Evolutionary conservation across 2,888 invertebrate genomes (phyloP).

Genomic region (Netelia inedita): DNA sequence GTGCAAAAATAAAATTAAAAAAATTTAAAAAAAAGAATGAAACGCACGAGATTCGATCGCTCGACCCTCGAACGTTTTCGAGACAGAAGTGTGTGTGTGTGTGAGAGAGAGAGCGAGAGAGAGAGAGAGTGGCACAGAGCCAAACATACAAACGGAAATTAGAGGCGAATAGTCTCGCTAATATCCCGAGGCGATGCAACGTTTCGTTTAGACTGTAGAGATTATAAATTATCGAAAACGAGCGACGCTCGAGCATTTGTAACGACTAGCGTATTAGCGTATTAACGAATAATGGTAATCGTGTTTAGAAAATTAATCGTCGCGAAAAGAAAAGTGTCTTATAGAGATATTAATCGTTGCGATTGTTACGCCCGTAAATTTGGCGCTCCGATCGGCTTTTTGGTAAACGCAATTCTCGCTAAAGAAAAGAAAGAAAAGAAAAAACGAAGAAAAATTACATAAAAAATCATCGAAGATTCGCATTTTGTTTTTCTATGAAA

Average conservation of each 20-base stretch:
- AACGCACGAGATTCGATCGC: too few relatives aligned
- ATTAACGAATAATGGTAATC: slow-evolving; percentile 50
- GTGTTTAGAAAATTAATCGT: slow-evolving; percentile 47
- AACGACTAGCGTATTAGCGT: slow-evolving; percentile 46
- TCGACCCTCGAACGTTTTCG: too few relatives aligned
- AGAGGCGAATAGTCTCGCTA: slow-evolving; percentile 55
- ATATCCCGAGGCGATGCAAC: background rate
- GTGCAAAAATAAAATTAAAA: too few relatives aligned
- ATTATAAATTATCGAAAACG: too few relatives aligned
- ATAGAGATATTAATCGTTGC: slow-evolving; percentile 54
- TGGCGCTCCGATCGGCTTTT: slow-evolving; percentile 11
- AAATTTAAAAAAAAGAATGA: too few relatives aligned
- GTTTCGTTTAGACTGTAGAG: too few relatives aligned
- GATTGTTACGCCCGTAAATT: slow-evolving; percentile 49
- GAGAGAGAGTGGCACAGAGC: too few relatives aligned
- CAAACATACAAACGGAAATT: background rate
- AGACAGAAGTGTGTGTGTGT: too few relatives aligned
- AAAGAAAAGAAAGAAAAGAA: slow-evolving; percentile 22
- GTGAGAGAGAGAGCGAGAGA: too few relatives aligned
- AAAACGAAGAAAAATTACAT: too few relatives aligned
- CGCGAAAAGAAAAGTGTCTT: slow-evolving; percentile 60
- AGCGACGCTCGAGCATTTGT: slow-evolving; percentile 68
- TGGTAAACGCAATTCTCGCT: slow-evolving; percentile 9
- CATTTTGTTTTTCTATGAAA: too few relatives aligned
- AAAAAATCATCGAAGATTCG: too few relatives aligned